Evolutionary conservation across 1,140 invertebrate species (phyloP).

Genomic region (Antheraea pernyi): DNA sequence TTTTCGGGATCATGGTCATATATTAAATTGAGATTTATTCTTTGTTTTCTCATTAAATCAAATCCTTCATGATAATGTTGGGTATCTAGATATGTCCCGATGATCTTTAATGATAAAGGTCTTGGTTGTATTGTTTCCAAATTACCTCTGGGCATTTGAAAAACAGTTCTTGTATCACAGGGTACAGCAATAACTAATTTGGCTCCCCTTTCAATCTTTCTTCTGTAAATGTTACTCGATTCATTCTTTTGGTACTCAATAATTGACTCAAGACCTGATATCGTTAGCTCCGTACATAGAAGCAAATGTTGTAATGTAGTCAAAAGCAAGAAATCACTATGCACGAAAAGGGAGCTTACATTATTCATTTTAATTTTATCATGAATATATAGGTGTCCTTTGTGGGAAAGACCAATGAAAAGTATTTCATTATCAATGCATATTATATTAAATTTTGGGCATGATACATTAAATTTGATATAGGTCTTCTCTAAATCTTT

Average conservation of each 20-base stretch:
- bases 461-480: conserved; percentile 59
- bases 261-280: conserved; percentile 49
- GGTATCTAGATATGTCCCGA: conserved; percentile 83
- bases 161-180: conserved; percentile 85
- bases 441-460: conserved; percentile 73
- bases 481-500: conserved; percentile 48
- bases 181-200: conserved; percentile 85
- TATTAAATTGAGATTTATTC: conserved; percentile 95
- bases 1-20: conserved; percentile 88
- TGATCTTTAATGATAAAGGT: conserved; percentile 85
- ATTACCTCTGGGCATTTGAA: conserved; percentile 96
- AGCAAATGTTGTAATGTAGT: conserved; percentile 87
- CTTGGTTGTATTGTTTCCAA: conserved; percentile 93
- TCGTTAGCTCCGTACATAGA: conserved; percentile 80
- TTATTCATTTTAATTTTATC: conserved; percentile 82
- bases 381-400: conserved; percentile 85
- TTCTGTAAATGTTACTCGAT: conserved; percentile 67
- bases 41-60: conserved; percentile 89
- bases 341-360: conserved; percentile 88
- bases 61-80: conserved; percentile 83
- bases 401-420: conserved; percentile 80
- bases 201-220: conserved; percentile 90
- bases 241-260: conserved; percentile 53
- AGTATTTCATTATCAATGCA: conserved; percentile 64
- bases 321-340: conserved; percentile 86